These are phyloP conservation scores for Rhabdophis nuchalis DNA, from an alignment of 2,797 vertebrate species.

Conservation along the genomic window DNA sequence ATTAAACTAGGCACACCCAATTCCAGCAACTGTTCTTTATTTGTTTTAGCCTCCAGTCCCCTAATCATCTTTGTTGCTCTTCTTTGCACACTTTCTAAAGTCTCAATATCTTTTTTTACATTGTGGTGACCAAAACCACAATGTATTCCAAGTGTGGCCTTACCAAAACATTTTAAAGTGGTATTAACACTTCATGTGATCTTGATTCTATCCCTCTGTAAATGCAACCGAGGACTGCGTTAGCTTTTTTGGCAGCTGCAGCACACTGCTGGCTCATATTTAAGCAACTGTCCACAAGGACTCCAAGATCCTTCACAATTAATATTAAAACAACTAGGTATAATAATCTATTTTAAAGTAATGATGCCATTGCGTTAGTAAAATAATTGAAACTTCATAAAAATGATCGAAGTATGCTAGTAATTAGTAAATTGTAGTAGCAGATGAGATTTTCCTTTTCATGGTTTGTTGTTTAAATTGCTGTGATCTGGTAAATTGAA, in stretches of 20 bases:
- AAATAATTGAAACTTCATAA: not conserved
- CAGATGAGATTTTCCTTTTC: slow-evolving; percentile 3
- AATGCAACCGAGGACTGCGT: not conserved
- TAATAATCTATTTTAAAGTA: slow-evolving; percentile 27
- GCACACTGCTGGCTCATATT: not conserved
- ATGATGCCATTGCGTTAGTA: not conserved
- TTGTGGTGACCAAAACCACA: not conserved
- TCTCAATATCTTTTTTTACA: not conserved
- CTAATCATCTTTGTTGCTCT: not conserved
- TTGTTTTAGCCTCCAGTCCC: not conserved
- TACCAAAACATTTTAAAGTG: not conserved
- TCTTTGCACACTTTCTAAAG: not conserved
- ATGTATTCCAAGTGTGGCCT: not conserved
- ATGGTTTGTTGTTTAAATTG: not conserved
- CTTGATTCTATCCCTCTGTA: not conserved
- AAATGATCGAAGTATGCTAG: not conserved
- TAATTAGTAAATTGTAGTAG: not conserved
- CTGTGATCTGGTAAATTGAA: slow-evolving; percentile 2
- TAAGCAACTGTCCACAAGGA: not conserved
- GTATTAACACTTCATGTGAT: not conserved
- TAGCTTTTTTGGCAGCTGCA: not conserved
- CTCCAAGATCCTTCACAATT: not conserved
- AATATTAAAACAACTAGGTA: not conserved
- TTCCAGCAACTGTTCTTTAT: not conserved
- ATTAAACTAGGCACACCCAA: not conserved